phyloP scores from a whole-genome alignment of 2,888 invertebrate genomes.

The Eumacrocentrus americanus region DNA sequence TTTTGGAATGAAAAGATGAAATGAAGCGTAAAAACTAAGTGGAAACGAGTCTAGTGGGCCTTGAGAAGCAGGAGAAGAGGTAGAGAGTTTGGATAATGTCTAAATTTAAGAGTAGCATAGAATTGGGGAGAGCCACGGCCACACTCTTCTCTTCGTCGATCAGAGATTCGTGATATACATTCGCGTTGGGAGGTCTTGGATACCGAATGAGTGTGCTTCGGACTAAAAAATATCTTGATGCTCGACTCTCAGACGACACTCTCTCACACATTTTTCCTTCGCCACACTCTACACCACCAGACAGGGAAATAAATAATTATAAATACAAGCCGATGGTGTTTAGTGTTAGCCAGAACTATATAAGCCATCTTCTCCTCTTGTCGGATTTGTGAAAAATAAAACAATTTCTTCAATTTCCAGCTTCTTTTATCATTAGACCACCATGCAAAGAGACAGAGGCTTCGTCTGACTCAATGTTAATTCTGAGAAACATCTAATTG shows the following conservation, averaged over 20 bases:
- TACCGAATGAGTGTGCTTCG: constrained; percentile 20
- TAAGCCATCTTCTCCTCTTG: too few relatives aligned
- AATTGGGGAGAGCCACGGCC: constrained; percentile 31
- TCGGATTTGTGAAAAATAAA: too few relatives aligned
- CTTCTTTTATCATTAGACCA: too few relatives aligned
- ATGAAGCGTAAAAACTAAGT: too few relatives aligned
- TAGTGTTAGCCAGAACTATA: too few relatives aligned
- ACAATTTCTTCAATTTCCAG: too few relatives aligned
- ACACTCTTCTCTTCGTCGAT: constrained; percentile 22
- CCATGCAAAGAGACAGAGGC: too few relatives aligned
- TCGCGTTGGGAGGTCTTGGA: constrained; percentile 28
- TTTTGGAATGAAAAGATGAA: neutral
- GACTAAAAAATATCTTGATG: constrained; percentile 24
- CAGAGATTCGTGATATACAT: constrained; percentile 30
- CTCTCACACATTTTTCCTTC: neutral
- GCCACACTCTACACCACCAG: constrained; percentile 13
- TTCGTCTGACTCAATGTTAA: too few relatives aligned
- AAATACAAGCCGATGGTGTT: constrained; percentile 13
- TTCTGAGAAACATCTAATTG: too few relatives aligned
- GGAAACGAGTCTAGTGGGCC: constrained; percentile 19
- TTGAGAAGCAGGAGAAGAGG: constrained; percentile 25
- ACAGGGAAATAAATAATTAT: constrained; percentile 25
- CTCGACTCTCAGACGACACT: neutral
- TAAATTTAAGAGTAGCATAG: constrained; percentile 53
- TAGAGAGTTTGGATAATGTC: constrained; percentile 44